phyloP scores from a whole-genome alignment of 2,888 invertebrate genomes.

The Chaitophorus viminalis region DNA sequence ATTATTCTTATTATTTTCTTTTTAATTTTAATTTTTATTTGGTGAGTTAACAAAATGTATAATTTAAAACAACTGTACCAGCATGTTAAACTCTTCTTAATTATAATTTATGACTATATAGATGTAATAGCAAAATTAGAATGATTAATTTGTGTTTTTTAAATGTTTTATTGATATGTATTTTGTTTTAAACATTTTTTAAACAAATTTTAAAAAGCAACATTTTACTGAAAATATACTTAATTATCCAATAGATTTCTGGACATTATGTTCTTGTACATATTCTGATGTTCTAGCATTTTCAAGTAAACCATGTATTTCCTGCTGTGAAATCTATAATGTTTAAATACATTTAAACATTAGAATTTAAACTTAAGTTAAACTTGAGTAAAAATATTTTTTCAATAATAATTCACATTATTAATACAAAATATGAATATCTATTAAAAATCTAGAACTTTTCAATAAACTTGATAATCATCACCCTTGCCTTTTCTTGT shows the following conservation, averaged over 20 bases:
- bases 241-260: not conserved
- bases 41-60: constrained; percentile 21
- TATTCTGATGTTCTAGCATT: constrained; percentile 83
- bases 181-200: constrained; percentile 10
- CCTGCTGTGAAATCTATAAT: constrained; percentile 77
- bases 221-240: constrained; percentile 36
- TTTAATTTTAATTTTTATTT: not conserved
- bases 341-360: constrained; percentile 65
- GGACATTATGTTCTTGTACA: constrained; percentile 77
- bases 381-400: not conserved
- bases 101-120: constrained; percentile 5
- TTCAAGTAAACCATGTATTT: constrained; percentile 86
- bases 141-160: not conserved
- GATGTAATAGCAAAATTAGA: not conserved
- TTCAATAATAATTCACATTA: not conserved
- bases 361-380: no score
- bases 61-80: constrained; percentile 18
- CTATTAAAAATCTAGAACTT: no score
- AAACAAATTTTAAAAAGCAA: constrained; percentile 6
- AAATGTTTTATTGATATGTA: constrained; percentile 22
- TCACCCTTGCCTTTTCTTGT: no score
- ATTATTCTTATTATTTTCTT: not conserved
- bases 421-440: no score
- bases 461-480: no score
- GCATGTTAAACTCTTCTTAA: not conserved